Evolutionary conservation across 2,888 invertebrate genomes (phyloP).

Genomic region (Tinea semifulvella): DNA sequence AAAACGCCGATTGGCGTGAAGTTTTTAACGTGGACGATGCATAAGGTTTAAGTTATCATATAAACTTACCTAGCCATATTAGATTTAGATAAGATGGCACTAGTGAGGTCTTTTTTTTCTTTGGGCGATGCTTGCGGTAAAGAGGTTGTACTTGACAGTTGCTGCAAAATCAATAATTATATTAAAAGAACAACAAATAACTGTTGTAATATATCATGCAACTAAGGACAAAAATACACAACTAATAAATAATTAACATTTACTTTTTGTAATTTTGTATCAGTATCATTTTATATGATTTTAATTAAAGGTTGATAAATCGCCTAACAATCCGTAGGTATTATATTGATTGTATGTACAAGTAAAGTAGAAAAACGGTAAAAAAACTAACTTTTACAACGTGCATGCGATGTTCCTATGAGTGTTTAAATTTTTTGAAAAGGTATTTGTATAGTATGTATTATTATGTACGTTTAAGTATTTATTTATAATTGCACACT

Average conservation of each 20-base stretch:
- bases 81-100: constrained; percentile 73
- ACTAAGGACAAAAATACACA: too few relatives aligned
- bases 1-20: too few relatives aligned
- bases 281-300: background rate
- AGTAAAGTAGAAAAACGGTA: too few relatives aligned
- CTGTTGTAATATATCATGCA: too few relatives aligned
- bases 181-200: too few relatives aligned
- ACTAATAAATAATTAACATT: background rate
- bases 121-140: constrained; percentile 54
- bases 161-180: constrained; percentile 50
- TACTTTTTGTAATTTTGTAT: background rate
- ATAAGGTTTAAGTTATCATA: too few relatives aligned
- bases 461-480: too few relatives aligned
- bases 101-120: constrained; percentile 72
- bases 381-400: background rate
- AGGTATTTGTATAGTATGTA: too few relatives aligned
- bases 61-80: constrained; percentile 86
- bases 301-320: background rate
- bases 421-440: background rate
- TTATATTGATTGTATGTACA: too few relatives aligned
- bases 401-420: background rate
- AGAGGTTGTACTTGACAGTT: constrained; percentile 66
- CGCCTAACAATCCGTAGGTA: too few relatives aligned
- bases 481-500: too few relatives aligned
- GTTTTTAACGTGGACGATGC: too few relatives aligned